A percentile compares a stretch with the other conserved stretches of the same genome.
These are phyloP conservation scores for Potamilus streckersoni DNA, from an alignment of 1,140 invertebrate genomes.

Conservation along the genomic window DNA sequence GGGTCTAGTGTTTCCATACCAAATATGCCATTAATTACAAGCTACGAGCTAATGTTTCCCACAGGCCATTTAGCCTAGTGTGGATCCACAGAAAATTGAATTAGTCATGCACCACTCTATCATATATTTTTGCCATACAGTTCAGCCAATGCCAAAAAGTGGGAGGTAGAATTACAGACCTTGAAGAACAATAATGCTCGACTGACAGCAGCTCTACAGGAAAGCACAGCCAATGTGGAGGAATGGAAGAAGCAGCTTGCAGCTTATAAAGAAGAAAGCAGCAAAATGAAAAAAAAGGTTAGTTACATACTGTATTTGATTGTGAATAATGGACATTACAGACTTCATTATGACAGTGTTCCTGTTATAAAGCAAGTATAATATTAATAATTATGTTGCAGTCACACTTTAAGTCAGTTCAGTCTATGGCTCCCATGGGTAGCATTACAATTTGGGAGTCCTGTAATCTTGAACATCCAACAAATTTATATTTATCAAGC, in stretches of 20 bases:
- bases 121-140: constrained; percentile 69
- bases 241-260: constrained; percentile 98
- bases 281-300: constrained; percentile 82
- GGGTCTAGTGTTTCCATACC: no score
- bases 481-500: no score
- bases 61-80: no score
- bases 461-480: no score
- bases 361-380: not conserved
- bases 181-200: constrained; percentile 96
- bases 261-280: constrained; percentile 95
- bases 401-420: not conserved
- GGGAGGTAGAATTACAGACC: constrained; percentile 96
- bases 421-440: not conserved
- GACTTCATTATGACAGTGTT: not conserved
- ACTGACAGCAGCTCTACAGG: constrained; percentile 94
- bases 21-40: no score
- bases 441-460: no score
- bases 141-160: constrained; percentile 97
- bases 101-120: no score
- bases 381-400: not conserved
- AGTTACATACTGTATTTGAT: not conserved
- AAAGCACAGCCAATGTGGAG: constrained; percentile 97
- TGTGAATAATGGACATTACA: not conserved
- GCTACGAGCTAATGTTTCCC: no score
- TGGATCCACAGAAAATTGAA: no score